These are phyloP conservation scores for Drosophila borborema DNA, from an alignment of 2,888 invertebrate species.

Conservation along the genomic window DNA sequence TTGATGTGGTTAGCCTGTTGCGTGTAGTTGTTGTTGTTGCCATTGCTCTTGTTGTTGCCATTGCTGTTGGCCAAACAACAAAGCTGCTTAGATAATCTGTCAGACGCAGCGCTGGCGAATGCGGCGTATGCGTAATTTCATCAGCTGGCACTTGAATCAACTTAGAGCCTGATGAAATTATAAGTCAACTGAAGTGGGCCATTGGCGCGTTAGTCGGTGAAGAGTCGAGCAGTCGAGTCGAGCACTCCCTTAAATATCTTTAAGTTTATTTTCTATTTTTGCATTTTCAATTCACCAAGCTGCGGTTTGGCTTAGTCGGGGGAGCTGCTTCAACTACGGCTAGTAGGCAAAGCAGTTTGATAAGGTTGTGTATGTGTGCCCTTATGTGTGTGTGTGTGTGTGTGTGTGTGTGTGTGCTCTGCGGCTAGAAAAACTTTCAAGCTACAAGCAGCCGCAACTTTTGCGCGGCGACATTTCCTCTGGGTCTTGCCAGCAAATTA, in stretches of 20 bases:
- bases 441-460: constrained; percentile 60
- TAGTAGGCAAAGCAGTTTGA: constrained; percentile 47
- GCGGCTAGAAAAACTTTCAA: constrained; percentile 57
- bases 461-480: constrained; percentile 68
- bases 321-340: constrained; percentile 57
- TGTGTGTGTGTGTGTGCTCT: constrained; percentile 31
- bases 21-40: constrained; percentile 4
- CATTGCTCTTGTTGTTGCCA: constrained; percentile 1
- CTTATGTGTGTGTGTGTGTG: constrained; percentile 9
- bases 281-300: constrained; percentile 25
- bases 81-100: constrained; percentile 43
- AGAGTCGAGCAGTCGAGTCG: too few species aligned
- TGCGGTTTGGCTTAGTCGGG: constrained; percentile 1
- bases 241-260: constrained; percentile 51
- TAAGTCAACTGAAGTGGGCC: constrained; percentile 9
- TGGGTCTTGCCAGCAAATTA: constrained; percentile 67
- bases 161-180: constrained; percentile 64
- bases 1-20: constrained; percentile 50
- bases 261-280: constrained; percentile 50
- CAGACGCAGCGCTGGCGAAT: constrained; percentile 18
- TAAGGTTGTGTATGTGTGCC: constrained; percentile 12
- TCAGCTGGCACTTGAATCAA: constrained; percentile 58
- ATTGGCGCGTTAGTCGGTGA: background rate
- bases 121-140: constrained; percentile 56
- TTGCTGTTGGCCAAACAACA: constrained; percentile 24